Percentiles rank a stretch among this genome's conserved stretches.
Conservation (phyloP, 2,797 vertebrate genomes). For the Catostomus latipinnis region DNA sequence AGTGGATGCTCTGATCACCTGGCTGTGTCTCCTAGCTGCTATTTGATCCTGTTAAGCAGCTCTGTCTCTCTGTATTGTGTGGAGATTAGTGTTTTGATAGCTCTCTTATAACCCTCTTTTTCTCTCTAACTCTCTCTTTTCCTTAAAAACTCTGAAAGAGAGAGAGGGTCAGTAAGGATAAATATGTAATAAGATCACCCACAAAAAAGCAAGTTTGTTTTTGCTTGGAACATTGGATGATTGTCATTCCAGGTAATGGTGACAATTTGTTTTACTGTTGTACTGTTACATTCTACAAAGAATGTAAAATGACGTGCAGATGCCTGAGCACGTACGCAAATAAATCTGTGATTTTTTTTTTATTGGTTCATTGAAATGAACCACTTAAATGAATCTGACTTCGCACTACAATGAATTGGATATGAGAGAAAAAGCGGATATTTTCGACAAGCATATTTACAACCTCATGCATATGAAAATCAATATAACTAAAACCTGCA, state of each 20-base stretch:
- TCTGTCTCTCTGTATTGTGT: conserved; percentile 64
- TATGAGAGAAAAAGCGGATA: too few relatives aligned
- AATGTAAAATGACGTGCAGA: too few relatives aligned
- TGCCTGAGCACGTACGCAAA: too few relatives aligned
- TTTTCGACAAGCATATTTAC: too few relatives aligned
- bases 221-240: conserved; percentile 21
- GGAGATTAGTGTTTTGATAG: conserved; percentile 58
- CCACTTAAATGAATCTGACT: too few relatives aligned
- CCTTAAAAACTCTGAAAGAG: conserved; percentile 1
- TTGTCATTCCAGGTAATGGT: conserved; percentile 26
- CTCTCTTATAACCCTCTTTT: conserved; percentile 20
- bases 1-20: conserved; percentile 49
- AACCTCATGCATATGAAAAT: too few relatives aligned
- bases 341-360: too few relatives aligned
- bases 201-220: background rate
- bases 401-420: too few relatives aligned
- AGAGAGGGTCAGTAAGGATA: conserved; percentile 15
- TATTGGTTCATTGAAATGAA: too few relatives aligned
- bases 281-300: too few relatives aligned
- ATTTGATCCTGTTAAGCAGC: conserved; percentile 65
- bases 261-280: background rate
- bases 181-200: conserved; percentile 42
- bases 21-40: conserved; percentile 56
- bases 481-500: too few relatives aligned
- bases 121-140: conserved; percentile 11